A percentile compares a stretch with the other conserved stretches of the same genome.
phyloP scores from a whole-genome alignment of 2,113 vertebrate species.

The Tringa solitaria region DNA sequence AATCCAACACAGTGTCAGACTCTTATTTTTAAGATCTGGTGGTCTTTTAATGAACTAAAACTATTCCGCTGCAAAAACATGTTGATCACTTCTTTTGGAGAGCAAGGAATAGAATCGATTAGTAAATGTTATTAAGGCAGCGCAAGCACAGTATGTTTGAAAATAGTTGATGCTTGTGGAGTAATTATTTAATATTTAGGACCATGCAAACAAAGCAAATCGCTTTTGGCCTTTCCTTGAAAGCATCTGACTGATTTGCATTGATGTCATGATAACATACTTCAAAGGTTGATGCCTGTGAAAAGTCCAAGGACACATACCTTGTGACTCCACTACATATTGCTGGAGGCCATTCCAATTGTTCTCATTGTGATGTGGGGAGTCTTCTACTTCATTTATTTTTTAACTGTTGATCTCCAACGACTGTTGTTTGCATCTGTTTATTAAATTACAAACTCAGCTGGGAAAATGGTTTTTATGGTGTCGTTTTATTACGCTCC shows the following conservation, averaged over 20 bases:
- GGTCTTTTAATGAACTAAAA: background rate
- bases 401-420: slow-evolving; percentile 73
- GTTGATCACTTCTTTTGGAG: background rate
- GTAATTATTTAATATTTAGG: background rate
- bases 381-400: slow-evolving; percentile 59
- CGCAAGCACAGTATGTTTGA: background rate
- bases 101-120: background rate
- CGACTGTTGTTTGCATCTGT: slow-evolving; percentile 73
- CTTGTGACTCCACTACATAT: background rate
- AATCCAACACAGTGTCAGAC: background rate
- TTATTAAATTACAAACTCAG: slow-evolving; percentile 75
- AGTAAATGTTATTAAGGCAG: background rate
- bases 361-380: slow-evolving; percentile 46
- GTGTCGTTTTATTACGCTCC: slow-evolving; percentile 65
- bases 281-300: slow-evolving; percentile 2
- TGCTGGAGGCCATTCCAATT: slow-evolving; percentile 15
- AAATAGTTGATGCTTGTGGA: background rate
- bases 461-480: slow-evolving; percentile 77
- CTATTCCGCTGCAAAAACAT: background rate
- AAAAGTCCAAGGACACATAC: slow-evolving; percentile 7
- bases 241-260: slow-evolving; percentile 23
- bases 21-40: background rate
- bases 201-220: background rate
- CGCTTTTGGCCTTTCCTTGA: background rate
- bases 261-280: background rate